Base-by-base conservation (phyloP, 2,113 vertebrate species). In the Mirounga angustirostris region DNA sequence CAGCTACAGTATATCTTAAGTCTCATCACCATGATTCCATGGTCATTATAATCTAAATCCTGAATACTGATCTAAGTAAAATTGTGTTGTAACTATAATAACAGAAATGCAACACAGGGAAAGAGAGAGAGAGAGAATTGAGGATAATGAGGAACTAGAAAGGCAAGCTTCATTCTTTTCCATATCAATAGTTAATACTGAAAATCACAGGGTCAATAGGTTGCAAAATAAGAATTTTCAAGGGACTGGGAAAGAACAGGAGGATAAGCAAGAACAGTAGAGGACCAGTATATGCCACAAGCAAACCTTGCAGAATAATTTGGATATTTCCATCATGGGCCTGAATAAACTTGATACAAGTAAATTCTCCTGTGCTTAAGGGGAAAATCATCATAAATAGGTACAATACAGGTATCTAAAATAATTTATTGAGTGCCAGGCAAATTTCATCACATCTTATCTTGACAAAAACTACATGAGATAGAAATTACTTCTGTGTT, bases 141-240 rank as follows among this genome's bases (percentile, higher is more conserved):
- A 61, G 24, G 21, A 86, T 52, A 93, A 59, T 28, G 28, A 59
- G 6, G 9, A 28, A 63, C 15, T 63, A 36, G 69, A 40, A 83
- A 88, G 28, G 2, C 61, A 94, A 84, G 26, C 30, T 84, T 91
- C 33, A 63, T 69, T 89, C 52, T 74, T 40, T 89, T 79, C 26
- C 15, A 58, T 28, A 58, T 54, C 14, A 80, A 40, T 33, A 56
- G 28, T 12, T 85, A 87, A 87, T 63, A 63, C 58, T n/a, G 91
- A 83, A 88, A 95, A 85, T 24, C 15, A 56, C 9, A 85, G 69
- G 33, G 82, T 18, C 26, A 73, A 74, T 4, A 81, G 90, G n/a
- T 15, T 50, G 21, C n/a, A 96, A 96, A 93, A 89, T 58, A 85
- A 89, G 22, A 95, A 56, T 89, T 88, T 79, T 80, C 74, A 71